These are phyloP conservation scores for Psilopogon haemacephalus DNA, from an alignment of 2,113 vertebrate genomes.

Conservation along the genomic window DNA sequence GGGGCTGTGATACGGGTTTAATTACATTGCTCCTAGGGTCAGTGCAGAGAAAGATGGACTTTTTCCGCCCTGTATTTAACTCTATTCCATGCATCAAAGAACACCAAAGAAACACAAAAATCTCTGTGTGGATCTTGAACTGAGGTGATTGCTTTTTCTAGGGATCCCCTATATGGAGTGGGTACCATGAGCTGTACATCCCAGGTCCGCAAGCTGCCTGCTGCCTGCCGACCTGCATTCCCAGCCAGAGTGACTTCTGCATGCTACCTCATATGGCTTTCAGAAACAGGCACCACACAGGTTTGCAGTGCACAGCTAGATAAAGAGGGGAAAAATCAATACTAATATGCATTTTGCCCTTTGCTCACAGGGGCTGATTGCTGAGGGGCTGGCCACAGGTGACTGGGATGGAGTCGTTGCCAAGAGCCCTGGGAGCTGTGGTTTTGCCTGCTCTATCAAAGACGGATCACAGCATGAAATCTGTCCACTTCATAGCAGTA, in stretches of 20 bases:
- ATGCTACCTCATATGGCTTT: neutral
- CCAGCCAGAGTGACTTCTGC: neutral
- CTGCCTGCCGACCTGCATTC: fast-evolving
- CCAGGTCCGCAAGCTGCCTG: neutral
- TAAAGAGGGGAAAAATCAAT: neutral
- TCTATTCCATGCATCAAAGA: neutral
- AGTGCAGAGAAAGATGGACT: slow-evolving; percentile 43
- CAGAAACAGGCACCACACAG: fast-evolving
- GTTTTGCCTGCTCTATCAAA: neutral
- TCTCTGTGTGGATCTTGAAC: neutral
- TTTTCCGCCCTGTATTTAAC: slow-evolving; percentile 33
- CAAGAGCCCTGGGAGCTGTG: neutral
- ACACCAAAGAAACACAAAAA: neutral
- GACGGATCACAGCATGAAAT: neutral
- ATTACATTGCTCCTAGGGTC: slow-evolving; percentile 52
- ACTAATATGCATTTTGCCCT: neutral
- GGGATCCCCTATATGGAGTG: neutral
- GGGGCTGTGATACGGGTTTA: slow-evolving; percentile 36
- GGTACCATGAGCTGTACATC: neutral
- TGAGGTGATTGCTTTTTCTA: neutral
- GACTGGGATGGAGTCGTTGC: neutral
- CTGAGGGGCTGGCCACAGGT: fast-evolving
- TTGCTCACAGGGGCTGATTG: neutral
- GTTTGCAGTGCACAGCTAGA: neutral
- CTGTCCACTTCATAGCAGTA: neutral